These are phyloP conservation scores for Naja naja DNA, from an alignment of 2,113 vertebrate species.

Conservation along the genomic window DNA sequence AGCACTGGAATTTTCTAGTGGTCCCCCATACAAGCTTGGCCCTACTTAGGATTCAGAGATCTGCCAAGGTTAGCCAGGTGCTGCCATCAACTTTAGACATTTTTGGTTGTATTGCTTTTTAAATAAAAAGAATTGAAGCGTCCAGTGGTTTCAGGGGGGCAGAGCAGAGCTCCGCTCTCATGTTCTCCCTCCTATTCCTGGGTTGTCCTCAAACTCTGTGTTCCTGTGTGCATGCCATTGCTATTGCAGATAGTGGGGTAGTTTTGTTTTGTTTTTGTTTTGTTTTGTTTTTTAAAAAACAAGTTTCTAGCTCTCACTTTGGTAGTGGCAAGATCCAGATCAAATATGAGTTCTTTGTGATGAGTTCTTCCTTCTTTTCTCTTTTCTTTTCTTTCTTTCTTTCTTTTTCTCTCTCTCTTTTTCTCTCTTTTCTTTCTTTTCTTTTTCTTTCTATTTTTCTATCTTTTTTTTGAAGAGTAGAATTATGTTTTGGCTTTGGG, in stretches of 20 bases:
- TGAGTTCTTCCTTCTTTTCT: not conserved
- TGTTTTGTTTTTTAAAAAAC: not conserved
- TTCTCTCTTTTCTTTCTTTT: no score
- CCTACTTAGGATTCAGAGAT: not conserved
- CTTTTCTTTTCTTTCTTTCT: not conserved
- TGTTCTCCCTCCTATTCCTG: not conserved
- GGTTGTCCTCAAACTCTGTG: not conserved
- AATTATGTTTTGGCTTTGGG: not conserved
- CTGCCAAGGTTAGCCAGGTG: not conserved
- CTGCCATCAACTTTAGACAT: not conserved
- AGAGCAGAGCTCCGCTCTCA: not conserved
- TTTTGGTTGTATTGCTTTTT: not conserved
- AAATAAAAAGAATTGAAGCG: not conserved
- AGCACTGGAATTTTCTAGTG: not conserved
- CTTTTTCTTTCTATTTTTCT: no score
- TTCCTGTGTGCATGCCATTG: not conserved
- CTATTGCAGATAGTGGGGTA: not conserved
- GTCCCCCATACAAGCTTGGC: not conserved
- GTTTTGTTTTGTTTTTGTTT: not conserved
- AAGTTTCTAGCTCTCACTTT: not conserved
- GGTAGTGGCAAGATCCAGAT: not conserved
- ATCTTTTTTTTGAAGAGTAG: not conserved
- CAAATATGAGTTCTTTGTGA: not conserved
- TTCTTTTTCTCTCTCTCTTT: not conserved
- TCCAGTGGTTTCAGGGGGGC: not conserved